Conservation (phyloP, 92 coral and sea anemone genomes). For the Zoanthus gigantus region DNA sequence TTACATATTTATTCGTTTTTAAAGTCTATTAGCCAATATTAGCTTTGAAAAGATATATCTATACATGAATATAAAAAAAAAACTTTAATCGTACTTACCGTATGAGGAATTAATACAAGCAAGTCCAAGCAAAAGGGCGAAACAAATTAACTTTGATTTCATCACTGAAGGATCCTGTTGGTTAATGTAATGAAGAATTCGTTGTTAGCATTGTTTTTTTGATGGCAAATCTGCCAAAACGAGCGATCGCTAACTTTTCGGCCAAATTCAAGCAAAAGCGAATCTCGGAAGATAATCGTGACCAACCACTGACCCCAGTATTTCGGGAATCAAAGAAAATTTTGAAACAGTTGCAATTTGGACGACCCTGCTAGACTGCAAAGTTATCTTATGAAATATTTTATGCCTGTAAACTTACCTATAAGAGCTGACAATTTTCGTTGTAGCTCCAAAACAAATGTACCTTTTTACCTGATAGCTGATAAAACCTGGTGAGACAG, state of each 20-base stretch:
- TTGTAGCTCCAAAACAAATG: conserved; percentile 31
- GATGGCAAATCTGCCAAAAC: no score
- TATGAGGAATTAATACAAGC: conserved; percentile 14
- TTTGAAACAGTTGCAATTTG: neutral
- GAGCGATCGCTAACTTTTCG: no score
- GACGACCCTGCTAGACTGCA: neutral
- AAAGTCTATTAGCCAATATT: no score
- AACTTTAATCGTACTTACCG: conserved; percentile 11
- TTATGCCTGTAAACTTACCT: conserved; percentile 6
- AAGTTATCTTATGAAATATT: neutral
- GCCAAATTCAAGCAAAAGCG: no score
- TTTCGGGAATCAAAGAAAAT: no score
- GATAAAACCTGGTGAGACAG: conserved; percentile 6
- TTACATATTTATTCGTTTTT: no score
- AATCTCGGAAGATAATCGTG: no score
- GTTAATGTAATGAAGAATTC: neutral
- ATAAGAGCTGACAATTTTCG: conserved; percentile 30
- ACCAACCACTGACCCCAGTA: no score
- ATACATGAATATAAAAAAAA: neutral
- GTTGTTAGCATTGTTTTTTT: neutral
- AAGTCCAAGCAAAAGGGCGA: conserved; percentile 11
- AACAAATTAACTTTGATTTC: conserved; percentile 24
- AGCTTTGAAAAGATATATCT: neutral
- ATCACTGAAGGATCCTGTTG: neutral
- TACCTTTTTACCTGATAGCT: neutral